Evolutionary conservation across 2,797 vertebrate genomes (phyloP).

Genomic region (Melopsittacus undulatus): DNA sequence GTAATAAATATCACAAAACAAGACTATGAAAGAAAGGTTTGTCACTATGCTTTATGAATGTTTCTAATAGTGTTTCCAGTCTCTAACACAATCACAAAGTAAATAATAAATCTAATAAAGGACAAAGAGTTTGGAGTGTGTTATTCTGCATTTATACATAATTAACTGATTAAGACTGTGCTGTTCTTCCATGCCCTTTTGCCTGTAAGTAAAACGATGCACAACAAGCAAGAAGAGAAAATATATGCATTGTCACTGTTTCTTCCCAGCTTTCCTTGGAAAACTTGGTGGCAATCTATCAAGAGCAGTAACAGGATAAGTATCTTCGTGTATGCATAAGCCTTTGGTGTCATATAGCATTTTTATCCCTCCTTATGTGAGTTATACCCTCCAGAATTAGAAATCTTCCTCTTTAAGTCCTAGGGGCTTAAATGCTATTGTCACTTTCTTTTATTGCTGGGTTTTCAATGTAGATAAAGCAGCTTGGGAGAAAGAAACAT

Average conservation of each 20-base stretch:
- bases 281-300: neutral
- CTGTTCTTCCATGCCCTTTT: neutral
- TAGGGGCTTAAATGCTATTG: neutral
- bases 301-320: neutral
- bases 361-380: neutral
- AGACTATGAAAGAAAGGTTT: neutral
- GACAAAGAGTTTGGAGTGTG: neutral
- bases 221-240: neutral
- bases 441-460: neutral
- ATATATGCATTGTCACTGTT: neutral
- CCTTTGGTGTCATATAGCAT: rapidly evolving
- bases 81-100: neutral
- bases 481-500: neutral
- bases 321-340: neutral
- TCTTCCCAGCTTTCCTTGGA: neutral
- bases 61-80: neutral
- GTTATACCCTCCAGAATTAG: neutral
- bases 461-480: neutral
- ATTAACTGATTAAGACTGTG: neutral
- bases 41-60: neutral
- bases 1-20: neutral
- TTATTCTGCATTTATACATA: neutral
- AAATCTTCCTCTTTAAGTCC: neutral
- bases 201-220: neutral
- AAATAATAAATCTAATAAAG: slow-evolving; percentile 1